Percentiles rank a stretch among this genome's conserved stretches.
Evolutionary conservation across 1,140 invertebrate species (phyloP).

Genomic region (Megathymus violae): DNA sequence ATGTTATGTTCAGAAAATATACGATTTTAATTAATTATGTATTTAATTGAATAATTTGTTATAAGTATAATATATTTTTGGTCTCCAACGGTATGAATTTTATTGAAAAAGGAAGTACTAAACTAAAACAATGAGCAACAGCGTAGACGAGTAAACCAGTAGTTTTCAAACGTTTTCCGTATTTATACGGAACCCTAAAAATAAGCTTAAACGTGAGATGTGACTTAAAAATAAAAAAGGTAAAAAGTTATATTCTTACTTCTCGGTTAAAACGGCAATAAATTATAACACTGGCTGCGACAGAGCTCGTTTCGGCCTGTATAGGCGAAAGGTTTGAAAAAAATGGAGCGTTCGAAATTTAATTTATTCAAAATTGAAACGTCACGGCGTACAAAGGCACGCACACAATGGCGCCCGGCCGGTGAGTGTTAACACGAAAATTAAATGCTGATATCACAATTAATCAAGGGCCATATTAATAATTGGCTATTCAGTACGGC

Average conservation of each 20-base stretch:
- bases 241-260: slow-evolving; percentile 62
- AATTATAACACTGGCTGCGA: slow-evolving; percentile 74
- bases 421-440: slow-evolving; percentile 81
- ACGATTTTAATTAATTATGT: too few relatives aligned
- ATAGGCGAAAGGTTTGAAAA: slow-evolving; percentile 68
- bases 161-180: too few relatives aligned
- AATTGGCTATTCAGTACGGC: slow-evolving; percentile 81
- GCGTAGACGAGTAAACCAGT: too few relatives aligned
- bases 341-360: slow-evolving; percentile 83
- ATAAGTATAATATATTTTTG: too few relatives aligned
- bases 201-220: slow-evolving; percentile 43
- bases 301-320: slow-evolving; percentile 63
- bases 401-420: slow-evolving; percentile 64
- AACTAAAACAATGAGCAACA: too few relatives aligned
- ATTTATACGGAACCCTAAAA: slow-evolving; percentile 31
- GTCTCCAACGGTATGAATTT: too few relatives aligned
- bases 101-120: too few relatives aligned
- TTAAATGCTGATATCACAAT: slow-evolving; percentile 83
- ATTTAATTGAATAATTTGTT: too few relatives aligned
- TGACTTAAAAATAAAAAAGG: slow-evolving; percentile 29
- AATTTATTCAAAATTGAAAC: slow-evolving; percentile 84
- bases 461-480: slow-evolving; percentile 83
- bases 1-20: too few relatives aligned
- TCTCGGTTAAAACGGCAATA: slow-evolving; percentile 73
- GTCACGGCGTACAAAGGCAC: slow-evolving; percentile 77